Percentiles rank a stretch among this genome's conserved stretches.
phyloP scores from a whole-genome alignment of 2,113 vertebrate species.

The Macrotis lagotis region DNA sequence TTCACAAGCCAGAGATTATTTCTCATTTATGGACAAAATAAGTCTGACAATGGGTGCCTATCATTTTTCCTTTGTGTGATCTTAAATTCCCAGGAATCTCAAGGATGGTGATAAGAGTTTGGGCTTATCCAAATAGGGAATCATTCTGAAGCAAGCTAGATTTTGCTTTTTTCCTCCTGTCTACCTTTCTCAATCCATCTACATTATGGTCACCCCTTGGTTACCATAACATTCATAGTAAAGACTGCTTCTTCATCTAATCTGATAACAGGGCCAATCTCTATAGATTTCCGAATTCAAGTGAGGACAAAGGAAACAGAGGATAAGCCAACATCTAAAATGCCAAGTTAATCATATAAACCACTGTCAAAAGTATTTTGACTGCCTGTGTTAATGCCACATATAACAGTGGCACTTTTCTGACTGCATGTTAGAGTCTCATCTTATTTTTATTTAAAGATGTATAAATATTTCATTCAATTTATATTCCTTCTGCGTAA shows the following conservation, averaged over 20 bases:
- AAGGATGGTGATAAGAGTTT: not conserved
- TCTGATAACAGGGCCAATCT: not conserved
- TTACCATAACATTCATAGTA: not conserved
- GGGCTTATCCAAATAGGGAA: not conserved
- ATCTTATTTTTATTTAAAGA: not conserved
- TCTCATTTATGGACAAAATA: not conserved
- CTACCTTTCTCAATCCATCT: not conserved
- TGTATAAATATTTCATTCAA: not conserved
- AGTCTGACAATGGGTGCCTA: not conserved
- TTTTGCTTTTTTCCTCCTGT: not conserved
- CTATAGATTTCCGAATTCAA: not conserved
- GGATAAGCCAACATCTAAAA: not conserved
- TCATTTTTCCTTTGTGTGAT: not conserved
- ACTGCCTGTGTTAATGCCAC: not conserved
- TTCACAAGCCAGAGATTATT: not conserved
- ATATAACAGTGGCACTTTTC: not conserved
- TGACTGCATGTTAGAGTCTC: not conserved
- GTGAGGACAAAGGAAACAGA: not conserved
- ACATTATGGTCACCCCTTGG: not conserved
- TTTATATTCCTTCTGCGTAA: not conserved
- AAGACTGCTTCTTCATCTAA: not conserved
- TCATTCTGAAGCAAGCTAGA: not conserved
- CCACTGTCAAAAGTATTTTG: not conserved
- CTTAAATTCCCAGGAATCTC: not conserved
- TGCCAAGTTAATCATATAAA: not conserved